Conservation (phyloP, 2,113 vertebrate genomes). For the Antechinus stuartii region DNA sequence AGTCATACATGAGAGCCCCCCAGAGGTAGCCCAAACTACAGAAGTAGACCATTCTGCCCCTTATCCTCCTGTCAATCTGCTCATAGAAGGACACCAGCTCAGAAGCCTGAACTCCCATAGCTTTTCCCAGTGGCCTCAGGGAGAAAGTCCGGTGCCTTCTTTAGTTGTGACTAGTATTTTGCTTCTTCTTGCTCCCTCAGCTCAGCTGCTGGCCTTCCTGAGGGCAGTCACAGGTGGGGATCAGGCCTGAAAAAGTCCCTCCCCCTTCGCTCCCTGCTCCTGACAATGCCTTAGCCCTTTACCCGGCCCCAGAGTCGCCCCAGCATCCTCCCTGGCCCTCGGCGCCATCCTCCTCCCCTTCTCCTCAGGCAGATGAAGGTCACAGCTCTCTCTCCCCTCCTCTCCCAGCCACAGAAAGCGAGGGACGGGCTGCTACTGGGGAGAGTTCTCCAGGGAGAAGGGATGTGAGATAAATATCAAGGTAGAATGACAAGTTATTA, state of each 20-base stretch:
- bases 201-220: not conserved
- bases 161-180: not conserved
- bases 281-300: not conserved
- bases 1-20: not conserved
- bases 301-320: not conserved
- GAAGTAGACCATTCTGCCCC: not conserved
- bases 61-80: not conserved
- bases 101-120: not conserved
- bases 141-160: not conserved
- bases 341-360: not conserved
- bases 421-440: not conserved
- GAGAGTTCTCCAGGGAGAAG: not conserved
- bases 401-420: not conserved
- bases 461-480: conserved; percentile 1
- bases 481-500: conserved; percentile 1
- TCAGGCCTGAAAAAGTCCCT: not conserved
- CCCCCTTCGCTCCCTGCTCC: not conserved
- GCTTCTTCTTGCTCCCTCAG: not conserved
- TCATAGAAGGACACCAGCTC: not conserved
- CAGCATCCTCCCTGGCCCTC: not conserved
- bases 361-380: not conserved
- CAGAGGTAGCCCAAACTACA: not conserved
- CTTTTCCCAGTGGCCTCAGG: not conserved
- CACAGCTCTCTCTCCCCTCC: not conserved
- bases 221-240: not conserved